Conservation (phyloP, 1,140 invertebrate genomes). For the Zaprionus inermis region DNA sequence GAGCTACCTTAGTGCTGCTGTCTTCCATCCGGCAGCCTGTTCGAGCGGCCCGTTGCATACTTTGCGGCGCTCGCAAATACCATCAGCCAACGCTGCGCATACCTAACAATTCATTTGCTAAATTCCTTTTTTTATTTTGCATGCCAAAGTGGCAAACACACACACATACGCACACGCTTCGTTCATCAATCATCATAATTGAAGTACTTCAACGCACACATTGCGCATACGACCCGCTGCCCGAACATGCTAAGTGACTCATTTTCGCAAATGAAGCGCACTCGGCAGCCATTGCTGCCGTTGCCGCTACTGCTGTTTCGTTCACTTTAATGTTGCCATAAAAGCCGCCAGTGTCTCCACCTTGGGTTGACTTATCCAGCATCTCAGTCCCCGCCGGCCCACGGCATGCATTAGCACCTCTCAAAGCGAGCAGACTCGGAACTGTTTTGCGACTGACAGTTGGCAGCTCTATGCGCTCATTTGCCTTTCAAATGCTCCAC, state of each 20-base stretch:
- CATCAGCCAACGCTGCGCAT: slow-evolving; percentile 41
- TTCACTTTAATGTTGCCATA: slow-evolving; percentile 39
- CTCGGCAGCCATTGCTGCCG: neutral
- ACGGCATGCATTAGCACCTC: slow-evolving; percentile 18
- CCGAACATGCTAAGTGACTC: slow-evolving; percentile 50
- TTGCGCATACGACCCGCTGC: slow-evolving; percentile 49
- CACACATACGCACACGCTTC: slow-evolving; percentile 7
- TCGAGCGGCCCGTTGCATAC: slow-evolving; percentile 38
- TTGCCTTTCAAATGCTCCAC: slow-evolving; percentile 20
- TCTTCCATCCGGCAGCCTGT: neutral
- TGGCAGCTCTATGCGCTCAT: slow-evolving; percentile 12
- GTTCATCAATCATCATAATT: slow-evolving; percentile 80
- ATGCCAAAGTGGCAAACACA: slow-evolving; percentile 47
- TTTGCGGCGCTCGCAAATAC: slow-evolving; percentile 46
- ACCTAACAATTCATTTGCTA: slow-evolving; percentile 66
- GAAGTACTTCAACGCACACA: slow-evolving; percentile 61
- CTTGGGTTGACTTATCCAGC: slow-evolving; percentile 1
- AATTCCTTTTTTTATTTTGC: slow-evolving; percentile 71
- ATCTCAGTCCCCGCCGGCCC: neutral
- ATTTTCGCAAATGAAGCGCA: slow-evolving; percentile 59
- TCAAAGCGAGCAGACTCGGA: slow-evolving; percentile 4
- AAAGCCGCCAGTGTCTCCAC: slow-evolving; percentile 18
- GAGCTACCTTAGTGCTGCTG: slow-evolving; percentile 27
- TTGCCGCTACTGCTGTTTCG: neutral
- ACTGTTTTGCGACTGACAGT: neutral